Percentiles rank a stretch among this genome's conserved stretches.
Conservation (phyloP, 2,797 vertebrate genomes). For the Molossus alvarezi region DNA sequence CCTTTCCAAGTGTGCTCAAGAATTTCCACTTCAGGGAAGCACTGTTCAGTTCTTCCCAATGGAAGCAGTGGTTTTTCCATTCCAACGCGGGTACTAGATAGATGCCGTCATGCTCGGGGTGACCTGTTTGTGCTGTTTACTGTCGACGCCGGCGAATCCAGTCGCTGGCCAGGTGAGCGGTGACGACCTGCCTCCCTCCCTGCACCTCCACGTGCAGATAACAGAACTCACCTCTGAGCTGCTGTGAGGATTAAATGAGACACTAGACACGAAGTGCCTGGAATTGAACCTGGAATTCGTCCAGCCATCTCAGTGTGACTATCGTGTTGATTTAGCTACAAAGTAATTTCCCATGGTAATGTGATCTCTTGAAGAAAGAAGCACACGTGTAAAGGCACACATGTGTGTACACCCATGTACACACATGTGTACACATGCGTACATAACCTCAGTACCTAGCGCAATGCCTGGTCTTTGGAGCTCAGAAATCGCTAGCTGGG, state of each 20-base stretch:
- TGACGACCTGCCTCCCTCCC: accelerated
- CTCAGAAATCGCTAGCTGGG: neutral
- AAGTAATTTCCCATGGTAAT: neutral
- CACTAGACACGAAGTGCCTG: too few species aligned
- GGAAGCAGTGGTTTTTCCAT: neutral
- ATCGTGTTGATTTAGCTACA: neutral
- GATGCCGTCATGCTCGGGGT: accelerated
- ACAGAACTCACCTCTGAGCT: accelerated
- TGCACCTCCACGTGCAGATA: neutral
- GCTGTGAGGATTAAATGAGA: neutral
- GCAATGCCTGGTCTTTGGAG: neutral
- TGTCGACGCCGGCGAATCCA: accelerated
- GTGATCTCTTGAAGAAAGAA: neutral
- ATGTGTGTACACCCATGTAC: neutral
- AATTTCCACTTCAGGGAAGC: neutral
- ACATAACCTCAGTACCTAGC: neutral
- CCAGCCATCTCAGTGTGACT: too few species aligned
- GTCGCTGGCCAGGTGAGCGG: accelerated
- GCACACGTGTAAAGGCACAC: neutral
- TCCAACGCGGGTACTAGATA: neutral
- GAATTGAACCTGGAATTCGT: neutral
- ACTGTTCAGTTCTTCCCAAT: neutral
- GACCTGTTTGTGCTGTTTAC: accelerated
- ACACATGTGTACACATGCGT: accelerated
- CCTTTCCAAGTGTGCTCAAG: neutral